Base-by-base conservation (phyloP, 53 echinoderm and acorn worm species). In the Echinarachnius parma region DNA sequence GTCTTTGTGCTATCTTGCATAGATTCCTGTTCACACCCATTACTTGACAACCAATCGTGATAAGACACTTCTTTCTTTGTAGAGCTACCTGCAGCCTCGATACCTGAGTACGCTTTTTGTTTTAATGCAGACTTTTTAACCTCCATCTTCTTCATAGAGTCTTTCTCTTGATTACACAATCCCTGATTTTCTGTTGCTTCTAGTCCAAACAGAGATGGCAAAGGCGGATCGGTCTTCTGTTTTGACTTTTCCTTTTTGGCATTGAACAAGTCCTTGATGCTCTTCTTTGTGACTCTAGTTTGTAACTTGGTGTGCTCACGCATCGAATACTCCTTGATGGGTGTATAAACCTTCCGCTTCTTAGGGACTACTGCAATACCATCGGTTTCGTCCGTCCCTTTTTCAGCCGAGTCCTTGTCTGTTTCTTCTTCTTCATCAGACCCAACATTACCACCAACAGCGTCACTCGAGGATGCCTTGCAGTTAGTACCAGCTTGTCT, bases 271-370 rank as follows among this genome's bases (percentile, higher is more conserved):
- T 65, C 64, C 39, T 37, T 62, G 16, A 55, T 66, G 30, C 54
- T 66, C 21, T 42, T 23, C 22, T 32, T 64, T 25, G 62, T 61
- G 2, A 78, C 60, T 66, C 57, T 25, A 14, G 74, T 72, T 42
- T 72, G 55, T 44, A 72, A 28, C 35, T 72, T 72, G 4, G 74
- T 72, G 3, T 72, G 74, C 36, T 72, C 74, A 26, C 74, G 45
- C 74, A 72, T 72, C 29, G 74, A 34, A 72, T 72, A 72, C 22
- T 36, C 57, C 28, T 72, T 72, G 44, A 54, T 39, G 28, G 74
- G 55, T 25, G 56, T 72, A 22, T 72, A 37, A 10, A 72, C 25
- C 52, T 50, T 52, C 52, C 13, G 7, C 42, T 68, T 68, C 33
- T 34, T 33, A 31, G 32, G 19, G 28, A 34, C 9, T 24, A 27